Evolutionary conservation across 2,888 invertebrate genomes (phyloP), one percentile per base, ranked within the genome.

Genomic region (Drosophila anomalipes): DNA sequence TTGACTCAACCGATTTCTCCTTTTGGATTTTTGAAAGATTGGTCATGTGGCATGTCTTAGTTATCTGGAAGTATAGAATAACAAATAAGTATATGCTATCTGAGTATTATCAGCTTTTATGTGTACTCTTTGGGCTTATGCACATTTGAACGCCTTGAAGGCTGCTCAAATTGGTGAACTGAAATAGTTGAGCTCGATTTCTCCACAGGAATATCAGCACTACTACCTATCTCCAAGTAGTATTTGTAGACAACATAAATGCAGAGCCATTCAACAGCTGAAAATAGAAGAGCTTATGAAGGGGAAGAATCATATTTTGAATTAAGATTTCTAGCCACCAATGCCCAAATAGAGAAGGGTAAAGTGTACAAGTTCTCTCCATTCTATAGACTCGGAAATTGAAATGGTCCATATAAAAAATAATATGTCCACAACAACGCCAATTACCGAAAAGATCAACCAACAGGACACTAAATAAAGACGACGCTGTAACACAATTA

Each of bases 231-330:
- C 37, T 44, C 54, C 1, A 37, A 33, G 22, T 72, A 87, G 33
- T 82, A 82, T 22, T 61, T 70, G 32, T 70, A 75, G 7, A 86
- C 67, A 33, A 78, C n/a, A 33, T 61, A 82, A 35, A 89, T 44
- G 32, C 70, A 69, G 4, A 64, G 1, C 60, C 69, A 77, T 69
- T 86, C 80, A 32, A 74, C 22, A 58, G 70, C 86, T 86, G 28
- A 1, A 62, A 53, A 33, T 6, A 0, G 1, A 32, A 30, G 4
- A 4, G 3, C 37, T 22, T 22, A 5, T n/a, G 14, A 22, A 32
- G 5, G 4, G 14, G 10, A 41, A 12, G 3, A 32, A 32, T 22
- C 4, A 12, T 4, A 10, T 9, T 12, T 1, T 10, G 37, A 53
- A 49, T 56, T 22, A 2, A 9, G 1, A 16, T 44, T 28, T 35